Evolutionary conservation across 92 coral and sea anemone genomes (phyloP).

Genomic region (Metridium senile): DNA sequence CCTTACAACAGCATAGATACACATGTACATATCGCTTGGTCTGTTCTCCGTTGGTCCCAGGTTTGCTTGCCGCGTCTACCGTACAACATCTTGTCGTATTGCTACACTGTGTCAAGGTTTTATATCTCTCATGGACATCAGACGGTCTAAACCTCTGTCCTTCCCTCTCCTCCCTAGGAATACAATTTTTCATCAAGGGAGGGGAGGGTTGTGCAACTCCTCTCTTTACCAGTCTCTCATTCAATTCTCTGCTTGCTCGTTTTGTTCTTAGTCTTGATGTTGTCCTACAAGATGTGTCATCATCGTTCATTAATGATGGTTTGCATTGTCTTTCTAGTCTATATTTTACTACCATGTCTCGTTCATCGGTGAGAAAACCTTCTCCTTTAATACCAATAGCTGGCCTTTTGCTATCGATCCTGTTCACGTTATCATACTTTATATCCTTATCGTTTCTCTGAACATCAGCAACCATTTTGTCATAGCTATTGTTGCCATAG

Average conservation of each 20-base stretch:
- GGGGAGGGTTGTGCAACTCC: slow-evolving; percentile 19
- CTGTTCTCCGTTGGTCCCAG: not conserved
- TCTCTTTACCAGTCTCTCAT: slow-evolving; percentile 9
- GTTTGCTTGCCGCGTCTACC: not conserved
- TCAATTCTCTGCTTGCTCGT: not conserved
- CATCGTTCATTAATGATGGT: not conserved
- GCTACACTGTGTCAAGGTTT: not conserved
- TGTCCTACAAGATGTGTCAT: not conserved
- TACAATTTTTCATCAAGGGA: slow-evolving; percentile 8
- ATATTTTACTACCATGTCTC: slow-evolving; percentile 17
- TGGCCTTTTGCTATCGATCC: not conserved
- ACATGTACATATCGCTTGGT: slow-evolving; percentile 2
- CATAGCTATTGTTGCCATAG: not conserved
- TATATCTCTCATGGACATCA: not conserved
- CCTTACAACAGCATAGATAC: slow-evolving; percentile 24
- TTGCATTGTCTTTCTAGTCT: not conserved
- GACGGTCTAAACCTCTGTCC: not conserved
- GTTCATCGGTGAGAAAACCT: not conserved
- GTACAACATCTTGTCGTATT: not conserved
- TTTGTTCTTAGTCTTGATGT: slow-evolving; percentile 16
- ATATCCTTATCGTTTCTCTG: not conserved
- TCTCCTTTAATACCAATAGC: not conserved
- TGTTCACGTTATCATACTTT: not conserved
- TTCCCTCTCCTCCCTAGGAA: not conserved
- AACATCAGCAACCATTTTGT: not conserved